Evolutionary conservation across 2,797 vertebrate genomes (phyloP), one percentile per base, ranked within the genome.

Genomic region (Centroberyx gerrardi): DNA sequence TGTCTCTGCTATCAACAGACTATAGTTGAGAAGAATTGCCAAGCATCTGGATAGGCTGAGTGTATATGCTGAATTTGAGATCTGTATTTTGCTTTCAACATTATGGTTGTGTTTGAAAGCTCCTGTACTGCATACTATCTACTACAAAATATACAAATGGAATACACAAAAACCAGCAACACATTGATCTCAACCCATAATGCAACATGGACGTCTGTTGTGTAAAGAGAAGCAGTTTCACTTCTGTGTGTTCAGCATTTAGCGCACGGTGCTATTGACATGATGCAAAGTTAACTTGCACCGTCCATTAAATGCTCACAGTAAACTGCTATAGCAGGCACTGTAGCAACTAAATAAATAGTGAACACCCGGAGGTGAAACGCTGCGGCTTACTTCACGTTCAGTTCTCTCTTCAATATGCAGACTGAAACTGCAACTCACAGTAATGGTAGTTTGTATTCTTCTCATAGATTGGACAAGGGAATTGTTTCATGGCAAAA

Each of bases 381-480:
- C 74, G 52, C 60, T 51, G 46, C 17, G 51, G 68, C 74, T 64
- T 56, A 68, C 81, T 81, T 80, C 78, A 78, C 61, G 36, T 69
- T 74, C 72, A 5, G 73, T 61, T 29, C 54, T 63, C 74, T 59
- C 59, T 87, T 80, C 72, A 27, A 74, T 80, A 87, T 85, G 78
- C 74, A 76, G 88, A 88, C 70, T 74, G 51, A 66, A 68, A 60
- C 63, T 14, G 59, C 44, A 82, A 55, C 76, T 49, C 78, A 48
- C 64, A 84, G 66, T 62, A 65, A 76, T 28, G 48, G n/a, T 9
- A 27, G 61, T 76, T 78, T 63, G 68, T 52, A 76, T 78, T 80
- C 76, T 33, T 29, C 66, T 78, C 71, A 76, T 58, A 79, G 64
- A 64, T 40, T 51, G 55, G 68, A 70, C 29, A 1, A 53, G n/a